Base-by-base conservation (phyloP, 2,888 invertebrate genomes). In the Xylota segnis region DNA sequence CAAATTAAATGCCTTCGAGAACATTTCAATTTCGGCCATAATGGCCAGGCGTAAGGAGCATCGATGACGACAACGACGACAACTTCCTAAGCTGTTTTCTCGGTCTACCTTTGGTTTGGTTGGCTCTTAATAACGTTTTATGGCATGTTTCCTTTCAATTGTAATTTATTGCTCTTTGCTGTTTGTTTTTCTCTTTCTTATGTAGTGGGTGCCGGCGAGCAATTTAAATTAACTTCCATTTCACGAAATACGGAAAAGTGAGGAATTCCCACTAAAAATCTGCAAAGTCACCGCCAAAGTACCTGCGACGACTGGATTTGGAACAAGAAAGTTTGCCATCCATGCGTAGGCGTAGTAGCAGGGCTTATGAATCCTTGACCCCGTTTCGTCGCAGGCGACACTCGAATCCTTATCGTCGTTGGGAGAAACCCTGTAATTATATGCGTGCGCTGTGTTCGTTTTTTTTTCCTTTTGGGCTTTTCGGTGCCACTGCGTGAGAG, bases 41-140 rank as follows among this genome's bases (percentile, higher is more conserved):
- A 68, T 66, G 37, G 37, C 29, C 40, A 68, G 14, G 1, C 37
- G 47, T 50, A 68, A 40, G 16, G 54, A 78, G 74, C 74, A 79
- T 78, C 79, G 63, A 79, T 75, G 82, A 77, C 65, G 83, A 63
- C 72, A 59, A 83, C 59, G 23, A 54, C 71, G 10, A 71, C 65
- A 45, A 56, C 61, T 56, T 70, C 63, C 40, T 34, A n/a, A 23
- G 23, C 3, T 23, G 29, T 47, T 32, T 14, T 18, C 12, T 27
- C 40, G 32, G 7, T 7, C 32, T 6, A 7, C 32, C 5, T 32
- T 37, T 16, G 47, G n/a, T n/a, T n/a, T 59, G 59, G 52, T 18
- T 0, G 43, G 18, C 78, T 78, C 68, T 83, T 83, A 79, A 83
- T 84, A 71, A 75, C 63, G 75, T 75, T 84, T 84, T 81, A 84